A percentile compares a stretch with the other conserved stretches of the same genome.
Conservation (phyloP, 2,888 invertebrate genomes). For the Acanthococcus lagerstroemiae region DNA sequence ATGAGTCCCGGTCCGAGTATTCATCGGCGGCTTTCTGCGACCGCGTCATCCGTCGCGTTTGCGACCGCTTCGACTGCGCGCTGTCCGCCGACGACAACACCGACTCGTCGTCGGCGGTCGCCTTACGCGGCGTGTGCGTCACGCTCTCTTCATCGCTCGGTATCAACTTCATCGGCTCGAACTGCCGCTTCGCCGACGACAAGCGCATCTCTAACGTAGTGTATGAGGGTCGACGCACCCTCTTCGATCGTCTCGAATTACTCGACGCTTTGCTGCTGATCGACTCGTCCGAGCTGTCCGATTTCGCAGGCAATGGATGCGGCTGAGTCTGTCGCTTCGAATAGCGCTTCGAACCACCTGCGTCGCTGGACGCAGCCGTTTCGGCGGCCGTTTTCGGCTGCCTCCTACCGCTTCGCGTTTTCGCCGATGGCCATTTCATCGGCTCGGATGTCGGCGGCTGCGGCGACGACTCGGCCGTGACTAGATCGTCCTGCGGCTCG, state of each 20-base stretch:
- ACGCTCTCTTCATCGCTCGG: slow-evolving; percentile 16
- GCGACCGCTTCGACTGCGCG: neutral
- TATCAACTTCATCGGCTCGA: slow-evolving; percentile 16
- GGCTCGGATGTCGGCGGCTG: neutral
- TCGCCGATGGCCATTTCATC: too few relatives aligned
- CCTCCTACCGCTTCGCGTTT: too few relatives aligned
- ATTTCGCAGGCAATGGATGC: too few relatives aligned
- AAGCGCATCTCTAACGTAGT: slow-evolving; percentile 11
- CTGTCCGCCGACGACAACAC: slow-evolving; percentile 10
- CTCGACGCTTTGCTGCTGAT: slow-evolving; percentile 8
- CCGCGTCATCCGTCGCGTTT: neutral
- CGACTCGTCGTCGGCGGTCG: neutral
- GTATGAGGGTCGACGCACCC: neutral
- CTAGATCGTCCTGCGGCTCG: too few relatives aligned
- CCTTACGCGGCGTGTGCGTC: neutral
- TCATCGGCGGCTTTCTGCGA: neutral
- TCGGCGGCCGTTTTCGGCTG: too few relatives aligned
- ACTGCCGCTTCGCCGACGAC: slow-evolving; percentile 14
- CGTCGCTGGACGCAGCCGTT: too few relatives aligned
- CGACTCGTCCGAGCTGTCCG: slow-evolving; percentile 19
- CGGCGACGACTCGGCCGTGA: too few relatives aligned
- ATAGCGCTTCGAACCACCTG: too few relatives aligned
- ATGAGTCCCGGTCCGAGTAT: slow-evolving; percentile 9
- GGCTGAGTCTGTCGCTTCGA: too few relatives aligned
- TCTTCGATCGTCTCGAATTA: neutral